These are phyloP conservation scores for Melanotaenia pygmaea DNA, from an alignment of 2,797 vertebrate genomes.

Conservation along the genomic window DNA sequence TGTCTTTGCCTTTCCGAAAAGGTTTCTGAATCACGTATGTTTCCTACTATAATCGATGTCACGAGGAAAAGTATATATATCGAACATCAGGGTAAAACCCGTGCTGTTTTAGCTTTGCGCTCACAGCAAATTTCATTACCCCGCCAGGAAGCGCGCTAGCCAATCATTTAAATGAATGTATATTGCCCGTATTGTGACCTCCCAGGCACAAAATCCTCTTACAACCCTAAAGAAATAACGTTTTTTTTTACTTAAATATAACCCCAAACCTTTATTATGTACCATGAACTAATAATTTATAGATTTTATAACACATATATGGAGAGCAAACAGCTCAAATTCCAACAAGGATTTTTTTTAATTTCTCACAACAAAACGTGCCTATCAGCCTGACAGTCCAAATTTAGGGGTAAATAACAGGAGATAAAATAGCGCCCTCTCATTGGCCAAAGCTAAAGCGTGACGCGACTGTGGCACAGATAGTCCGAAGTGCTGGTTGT, in stretches of 20 bases:
- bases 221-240: neutral
- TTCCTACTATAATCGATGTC: neutral
- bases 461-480: conserved; percentile 8
- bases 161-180: neutral
- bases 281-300: too few species aligned
- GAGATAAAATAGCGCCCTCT: fast-evolving
- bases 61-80: neutral
- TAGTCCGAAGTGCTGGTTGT: neutral
- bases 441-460: conserved; percentile 41
- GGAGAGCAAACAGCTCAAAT: too few species aligned
- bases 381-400: conserved; percentile 24
- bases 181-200: fast-evolving
- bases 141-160: conserved; percentile 56
- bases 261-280: too few species aligned
- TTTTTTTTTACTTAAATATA: neutral
- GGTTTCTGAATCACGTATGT: fast-evolving
- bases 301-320: neutral
- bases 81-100: too few species aligned
- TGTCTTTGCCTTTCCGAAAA: neutral
- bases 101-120: neutral
- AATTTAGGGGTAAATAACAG: fast-evolving
- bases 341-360: too few species aligned
- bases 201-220: conserved; percentile 25
- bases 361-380: fast-evolving
- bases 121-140: conserved; percentile 41